A percentile compares a stretch with the other conserved stretches of the same genome.
Evolutionary conservation across 2,113 vertebrate genomes (phyloP).

Genomic region (Argyrosomus japonicus): DNA sequence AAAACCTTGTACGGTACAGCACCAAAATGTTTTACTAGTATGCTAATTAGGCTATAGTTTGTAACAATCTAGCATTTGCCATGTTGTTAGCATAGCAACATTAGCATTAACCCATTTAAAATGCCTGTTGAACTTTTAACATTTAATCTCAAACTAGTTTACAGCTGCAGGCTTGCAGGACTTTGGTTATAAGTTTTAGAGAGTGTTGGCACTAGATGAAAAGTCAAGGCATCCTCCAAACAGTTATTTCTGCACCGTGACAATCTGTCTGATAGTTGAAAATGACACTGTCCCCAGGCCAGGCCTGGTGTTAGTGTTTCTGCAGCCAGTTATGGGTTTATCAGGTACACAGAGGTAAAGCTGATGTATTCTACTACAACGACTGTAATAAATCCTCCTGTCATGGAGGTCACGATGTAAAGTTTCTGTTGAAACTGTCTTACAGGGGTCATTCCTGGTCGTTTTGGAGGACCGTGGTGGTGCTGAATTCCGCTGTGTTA

Average conservation of each 20-base stretch:
- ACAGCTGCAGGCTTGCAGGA: no score
- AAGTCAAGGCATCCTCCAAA: no score
- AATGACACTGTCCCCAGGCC: not conserved
- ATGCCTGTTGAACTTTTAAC: no score
- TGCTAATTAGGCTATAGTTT: not conserved
- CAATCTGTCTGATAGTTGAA: not conserved
- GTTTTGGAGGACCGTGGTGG: not conserved
- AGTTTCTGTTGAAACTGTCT: not conserved
- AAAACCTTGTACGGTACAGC: not conserved
- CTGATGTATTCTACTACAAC: not conserved
- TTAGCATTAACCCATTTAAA: no score
- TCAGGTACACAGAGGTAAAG: not conserved
- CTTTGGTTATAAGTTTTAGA: no score
- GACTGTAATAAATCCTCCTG: not conserved
- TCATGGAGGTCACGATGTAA: not conserved
- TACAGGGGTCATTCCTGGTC: no score
- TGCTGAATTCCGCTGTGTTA: not conserved
- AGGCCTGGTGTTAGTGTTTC: no score
- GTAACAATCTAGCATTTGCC: not conserved
- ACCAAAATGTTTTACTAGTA: no score
- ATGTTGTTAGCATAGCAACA: not conserved
- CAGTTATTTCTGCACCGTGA: no score
- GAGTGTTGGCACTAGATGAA: no score
- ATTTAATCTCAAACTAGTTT: no score
- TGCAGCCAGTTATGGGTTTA: no score